Percentiles rank a stretch among this genome's conserved stretches.
These are phyloP conservation scores for western clawed frog (Xenopus tropicalis) DNA, from an alignment of 2,113 vertebrate genomes.

Conservation along the genomic window DNA sequence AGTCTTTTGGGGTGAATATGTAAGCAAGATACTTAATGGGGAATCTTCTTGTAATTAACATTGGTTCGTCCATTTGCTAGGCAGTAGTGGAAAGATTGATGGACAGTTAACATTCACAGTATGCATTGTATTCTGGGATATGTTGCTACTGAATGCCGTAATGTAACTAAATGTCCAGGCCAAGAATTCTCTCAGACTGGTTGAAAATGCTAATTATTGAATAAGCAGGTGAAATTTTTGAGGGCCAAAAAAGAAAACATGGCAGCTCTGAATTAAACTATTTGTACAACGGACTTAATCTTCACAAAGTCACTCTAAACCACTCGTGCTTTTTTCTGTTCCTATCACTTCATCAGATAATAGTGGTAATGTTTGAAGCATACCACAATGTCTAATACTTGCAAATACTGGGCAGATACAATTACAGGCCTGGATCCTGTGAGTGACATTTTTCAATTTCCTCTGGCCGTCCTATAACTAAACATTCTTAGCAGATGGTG, in stretches of 20 bases:
- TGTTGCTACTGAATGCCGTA: too few species aligned
- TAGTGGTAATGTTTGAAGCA: constrained; percentile 41
- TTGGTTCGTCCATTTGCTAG: too few species aligned
- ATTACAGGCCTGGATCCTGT: constrained; percentile 41
- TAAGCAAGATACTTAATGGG: too few species aligned
- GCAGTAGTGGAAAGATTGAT: too few species aligned
- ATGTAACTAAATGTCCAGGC: too few species aligned
- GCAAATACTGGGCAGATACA: constrained; percentile 36
- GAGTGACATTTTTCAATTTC: constrained; percentile 47
- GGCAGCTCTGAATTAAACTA: constrained; percentile 15
- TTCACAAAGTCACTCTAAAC: constrained; percentile 17
- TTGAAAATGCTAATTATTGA: too few species aligned
- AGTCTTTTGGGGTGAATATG: too few species aligned
- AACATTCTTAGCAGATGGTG: constrained; percentile 45
- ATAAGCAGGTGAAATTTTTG: too few species aligned
- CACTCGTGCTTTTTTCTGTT: constrained; percentile 25
- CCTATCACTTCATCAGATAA: constrained; percentile 45
- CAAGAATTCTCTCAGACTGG: too few species aligned
- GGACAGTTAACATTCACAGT: too few species aligned
- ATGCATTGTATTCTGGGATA: too few species aligned
- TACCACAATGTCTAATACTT: constrained; percentile 38
- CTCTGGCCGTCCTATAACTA: constrained; percentile 40
- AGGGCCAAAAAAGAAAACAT: neutral
- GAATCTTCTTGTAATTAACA: too few species aligned
- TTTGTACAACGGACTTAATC: constrained; percentile 17